Conservation (phyloP, 1,140 invertebrate species). For the Conus ventricosus region DNA sequence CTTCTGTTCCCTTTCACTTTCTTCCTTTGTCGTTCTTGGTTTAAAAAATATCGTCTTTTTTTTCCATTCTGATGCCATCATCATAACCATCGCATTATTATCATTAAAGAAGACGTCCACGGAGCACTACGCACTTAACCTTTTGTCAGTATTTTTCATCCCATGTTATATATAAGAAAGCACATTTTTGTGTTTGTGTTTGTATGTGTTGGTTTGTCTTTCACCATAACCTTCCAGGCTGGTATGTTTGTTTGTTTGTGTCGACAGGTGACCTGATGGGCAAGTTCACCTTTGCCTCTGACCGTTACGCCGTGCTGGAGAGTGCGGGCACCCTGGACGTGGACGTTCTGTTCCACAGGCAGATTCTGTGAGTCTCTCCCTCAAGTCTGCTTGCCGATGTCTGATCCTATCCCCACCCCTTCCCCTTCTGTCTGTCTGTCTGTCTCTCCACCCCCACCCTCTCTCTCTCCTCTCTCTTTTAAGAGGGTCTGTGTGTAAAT, state of each 20-base stretch:
- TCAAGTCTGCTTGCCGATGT: background rate
- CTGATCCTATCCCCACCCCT: background rate
- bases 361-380: slow-evolving; percentile 59
- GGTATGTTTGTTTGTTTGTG: slow-evolving; percentile 20
- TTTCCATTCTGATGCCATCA: too few species aligned
- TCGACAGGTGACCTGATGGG: slow-evolving; percentile 63
- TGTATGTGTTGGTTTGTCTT: background rate
- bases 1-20: too few species aligned
- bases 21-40: too few species aligned
- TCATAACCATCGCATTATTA: too few species aligned
- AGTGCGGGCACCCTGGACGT: slow-evolving; percentile 66
- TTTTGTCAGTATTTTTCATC: too few species aligned
- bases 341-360: slow-evolving; percentile 68
- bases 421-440: slow-evolving; percentile 19
- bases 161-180: background rate
- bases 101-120: too few species aligned
- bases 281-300: slow-evolving; percentile 69
- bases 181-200: background rate
- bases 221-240: background rate
- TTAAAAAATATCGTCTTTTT: too few species aligned
- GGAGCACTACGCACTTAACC: too few species aligned
- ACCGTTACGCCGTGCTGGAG: slow-evolving; percentile 68
- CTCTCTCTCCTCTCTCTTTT: background rate
- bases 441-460: background rate
- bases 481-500: too few species aligned